These are phyloP conservation scores for Xestoiulus laeticollis DNA, from an alignment of 2,888 invertebrate species.

Conservation along the genomic window DNA sequence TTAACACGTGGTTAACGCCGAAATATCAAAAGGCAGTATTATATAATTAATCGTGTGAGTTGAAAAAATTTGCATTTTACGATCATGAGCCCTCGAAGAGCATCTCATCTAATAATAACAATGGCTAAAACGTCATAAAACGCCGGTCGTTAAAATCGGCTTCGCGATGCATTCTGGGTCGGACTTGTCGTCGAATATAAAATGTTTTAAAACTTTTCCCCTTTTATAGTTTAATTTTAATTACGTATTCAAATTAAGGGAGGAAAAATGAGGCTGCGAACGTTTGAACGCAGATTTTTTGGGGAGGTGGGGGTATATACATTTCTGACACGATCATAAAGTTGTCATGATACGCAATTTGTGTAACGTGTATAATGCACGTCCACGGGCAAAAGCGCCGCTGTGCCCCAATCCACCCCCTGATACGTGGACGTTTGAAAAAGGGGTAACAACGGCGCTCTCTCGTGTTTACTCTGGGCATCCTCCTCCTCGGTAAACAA, in stretches of 20 bases:
- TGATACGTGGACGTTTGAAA: background rate
- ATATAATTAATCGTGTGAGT: slow-evolving; percentile 34
- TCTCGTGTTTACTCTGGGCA: background rate
- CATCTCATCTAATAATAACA: slow-evolving; percentile 35
- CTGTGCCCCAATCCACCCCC: background rate
- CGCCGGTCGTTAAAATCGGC: slow-evolving; percentile 35
- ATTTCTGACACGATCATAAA: slow-evolving; percentile 38
- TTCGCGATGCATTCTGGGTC: slow-evolving; percentile 23
- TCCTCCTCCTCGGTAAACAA: slow-evolving; percentile 35
- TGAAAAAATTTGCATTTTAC: slow-evolving; percentile 34
- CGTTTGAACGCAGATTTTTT: background rate
- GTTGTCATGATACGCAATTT: slow-evolving; percentile 35
- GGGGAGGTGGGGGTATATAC: background rate
- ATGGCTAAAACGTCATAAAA: slow-evolving; percentile 39
- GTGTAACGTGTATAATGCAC: slow-evolving; percentile 40
- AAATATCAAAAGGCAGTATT: slow-evolving; percentile 4
- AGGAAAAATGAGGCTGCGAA: background rate
- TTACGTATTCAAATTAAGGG: slow-evolving; percentile 35
- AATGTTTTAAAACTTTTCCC: slow-evolving; percentile 41
- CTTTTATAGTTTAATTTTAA: slow-evolving; percentile 43
- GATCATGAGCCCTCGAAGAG: background rate
- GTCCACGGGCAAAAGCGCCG: slow-evolving; percentile 21
- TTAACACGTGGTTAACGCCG: slow-evolving; percentile 7
- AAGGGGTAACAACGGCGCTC: slow-evolving; percentile 28
- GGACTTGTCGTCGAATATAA: slow-evolving; percentile 2